These are phyloP conservation scores for Drosophila austrosaltans DNA, from an alignment of 2,888 invertebrate genomes.

Conservation along the genomic window DNA sequence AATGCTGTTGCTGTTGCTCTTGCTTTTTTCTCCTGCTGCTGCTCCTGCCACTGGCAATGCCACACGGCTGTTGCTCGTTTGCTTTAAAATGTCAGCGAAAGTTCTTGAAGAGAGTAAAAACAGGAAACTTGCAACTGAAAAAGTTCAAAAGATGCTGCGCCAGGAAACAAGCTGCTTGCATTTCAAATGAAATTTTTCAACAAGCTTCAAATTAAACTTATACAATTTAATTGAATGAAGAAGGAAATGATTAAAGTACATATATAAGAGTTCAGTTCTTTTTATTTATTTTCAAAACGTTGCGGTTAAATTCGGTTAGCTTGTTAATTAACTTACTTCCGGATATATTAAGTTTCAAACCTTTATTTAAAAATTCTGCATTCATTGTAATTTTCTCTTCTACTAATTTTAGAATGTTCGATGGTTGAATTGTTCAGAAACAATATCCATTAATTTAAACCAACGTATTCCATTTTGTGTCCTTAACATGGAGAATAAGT, in stretches of 20 bases:
- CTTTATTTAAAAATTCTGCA: no score
- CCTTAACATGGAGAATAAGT: no score
- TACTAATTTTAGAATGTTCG: no score
- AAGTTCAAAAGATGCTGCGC: slow-evolving; percentile 26
- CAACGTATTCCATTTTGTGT: no score
- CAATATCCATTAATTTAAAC: no score
- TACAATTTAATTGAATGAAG: background rate
- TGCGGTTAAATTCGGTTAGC: no score
- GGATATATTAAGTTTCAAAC: no score
- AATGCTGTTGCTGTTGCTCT: background rate
- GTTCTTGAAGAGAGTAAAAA: slow-evolving; percentile 44
- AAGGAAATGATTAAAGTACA: background rate
- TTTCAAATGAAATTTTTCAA: slow-evolving; percentile 7
- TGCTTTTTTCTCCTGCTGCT: background rate
- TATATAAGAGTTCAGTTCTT: background rate
- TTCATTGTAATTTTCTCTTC: no score
- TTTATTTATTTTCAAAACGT: no score
- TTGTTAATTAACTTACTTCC: no score
- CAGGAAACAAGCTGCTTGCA: background rate
- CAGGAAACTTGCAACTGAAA: slow-evolving; percentile 22
- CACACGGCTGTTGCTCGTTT: slow-evolving; percentile 12
- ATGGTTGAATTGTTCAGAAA: no score
- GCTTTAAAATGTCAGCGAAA: slow-evolving; percentile 74
- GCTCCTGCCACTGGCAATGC: no score
- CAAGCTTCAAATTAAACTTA: slow-evolving; percentile 1